Conservation (phyloP, 2,888 invertebrate genomes). For the Lasioglossum lativentre region DNA sequence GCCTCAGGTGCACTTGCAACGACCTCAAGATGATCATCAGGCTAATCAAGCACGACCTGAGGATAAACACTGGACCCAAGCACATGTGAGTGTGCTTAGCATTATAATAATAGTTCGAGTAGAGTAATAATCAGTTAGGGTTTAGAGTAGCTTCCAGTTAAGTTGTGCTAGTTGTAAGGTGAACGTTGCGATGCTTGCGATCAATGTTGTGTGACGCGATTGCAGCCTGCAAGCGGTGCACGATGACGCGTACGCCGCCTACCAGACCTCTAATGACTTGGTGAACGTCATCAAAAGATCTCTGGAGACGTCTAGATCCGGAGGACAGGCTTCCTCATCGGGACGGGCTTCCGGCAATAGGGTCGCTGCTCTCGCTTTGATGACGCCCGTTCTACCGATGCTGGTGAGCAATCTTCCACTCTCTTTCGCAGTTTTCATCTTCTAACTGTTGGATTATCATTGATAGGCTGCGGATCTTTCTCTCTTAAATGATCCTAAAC, state of each 20-base stretch:
- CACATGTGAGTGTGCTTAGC: constrained; percentile 88
- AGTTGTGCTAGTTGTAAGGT: not conserved
- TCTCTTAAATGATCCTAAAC: not conserved
- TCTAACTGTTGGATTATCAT: not conserved
- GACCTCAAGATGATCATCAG: constrained; percentile 95
- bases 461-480: not conserved
- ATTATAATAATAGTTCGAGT: not conserved
- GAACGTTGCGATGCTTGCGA: not conserved
- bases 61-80: constrained; percentile 97
- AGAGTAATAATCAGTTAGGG: not conserved
- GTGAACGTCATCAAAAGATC: constrained; percentile 88
- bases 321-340: constrained; percentile 18
- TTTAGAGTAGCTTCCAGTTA: too few relatives aligned
- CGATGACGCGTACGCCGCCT: constrained; percentile 94
- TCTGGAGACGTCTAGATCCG: constrained; percentile 41
- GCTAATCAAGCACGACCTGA: constrained; percentile 95
- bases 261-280: constrained; percentile 94
- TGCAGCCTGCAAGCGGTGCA: constrained; percentile 92
- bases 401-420: constrained; percentile 84
- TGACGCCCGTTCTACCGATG: constrained; percentile 98
- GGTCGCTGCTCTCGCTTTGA: constrained; percentile 87
- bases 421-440: not conserved
- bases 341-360: constrained; percentile 50
- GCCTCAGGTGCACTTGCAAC: constrained; percentile 89
- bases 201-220: constrained; percentile 1